Evolutionary conservation across 2,797 vertebrate genomes (phyloP).

Genomic region (Betta splendens): DNA sequence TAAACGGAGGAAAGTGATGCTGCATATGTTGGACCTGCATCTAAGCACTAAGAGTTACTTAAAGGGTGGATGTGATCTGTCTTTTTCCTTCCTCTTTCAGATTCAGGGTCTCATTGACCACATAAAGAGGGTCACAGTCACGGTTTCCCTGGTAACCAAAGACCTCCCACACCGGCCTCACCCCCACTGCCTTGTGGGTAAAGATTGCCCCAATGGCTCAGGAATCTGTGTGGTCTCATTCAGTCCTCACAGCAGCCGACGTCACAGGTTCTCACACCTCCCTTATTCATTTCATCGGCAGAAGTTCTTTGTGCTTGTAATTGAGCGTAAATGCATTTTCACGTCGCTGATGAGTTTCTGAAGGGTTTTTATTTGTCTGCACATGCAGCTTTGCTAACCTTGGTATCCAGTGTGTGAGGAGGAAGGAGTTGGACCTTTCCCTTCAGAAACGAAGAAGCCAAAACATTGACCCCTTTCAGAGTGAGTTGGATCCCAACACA

Average conservation of each 20-base stretch:
- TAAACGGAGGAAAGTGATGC: too few species aligned
- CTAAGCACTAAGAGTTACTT: neutral
- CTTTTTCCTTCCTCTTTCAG: slow-evolving; percentile 65
- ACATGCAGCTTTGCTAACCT: slow-evolving; percentile 89
- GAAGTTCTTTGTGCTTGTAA: neutral
- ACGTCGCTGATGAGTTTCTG: neutral
- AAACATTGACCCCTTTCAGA: slow-evolving; percentile 93
- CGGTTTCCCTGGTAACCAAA: slow-evolving; percentile 91
- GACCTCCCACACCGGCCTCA: slow-evolving; percentile 92
- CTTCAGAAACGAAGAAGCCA: slow-evolving; percentile 87
- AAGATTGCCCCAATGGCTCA: slow-evolving; percentile 84
- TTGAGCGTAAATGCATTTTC: too few species aligned
- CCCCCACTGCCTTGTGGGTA: slow-evolving; percentile 95
- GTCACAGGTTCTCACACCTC: slow-evolving; percentile 83
- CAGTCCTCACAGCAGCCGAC: slow-evolving; percentile 79
- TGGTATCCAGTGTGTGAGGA: slow-evolving; percentile 94
- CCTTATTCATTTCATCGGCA: neutral
- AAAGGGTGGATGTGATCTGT: neutral
- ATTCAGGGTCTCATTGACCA: slow-evolving; percentile 82
- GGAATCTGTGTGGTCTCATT: slow-evolving; percentile 88
- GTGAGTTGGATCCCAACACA: slow-evolving; percentile 71
- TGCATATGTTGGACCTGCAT: neutral
- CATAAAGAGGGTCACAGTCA: slow-evolving; percentile 85
- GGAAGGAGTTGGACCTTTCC: slow-evolving; percentile 89
- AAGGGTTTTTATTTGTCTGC: neutral